Evolutionary conservation across 2,797 vertebrate genomes (phyloP), one percentile per base, ranked within the genome.

Genomic region (Pangasius macronema): DNA sequence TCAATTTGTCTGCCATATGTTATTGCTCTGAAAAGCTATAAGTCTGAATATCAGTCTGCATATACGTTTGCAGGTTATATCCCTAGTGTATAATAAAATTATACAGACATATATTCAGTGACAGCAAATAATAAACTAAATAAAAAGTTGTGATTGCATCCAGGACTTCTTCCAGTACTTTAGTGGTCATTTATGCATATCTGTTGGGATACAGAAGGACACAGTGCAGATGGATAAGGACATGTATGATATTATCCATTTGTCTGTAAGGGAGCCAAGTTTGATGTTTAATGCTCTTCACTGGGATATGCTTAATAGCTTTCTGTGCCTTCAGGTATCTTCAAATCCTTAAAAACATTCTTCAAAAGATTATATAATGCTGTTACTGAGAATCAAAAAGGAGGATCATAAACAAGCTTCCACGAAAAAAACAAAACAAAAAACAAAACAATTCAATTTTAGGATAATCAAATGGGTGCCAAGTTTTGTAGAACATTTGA

Each of bases 1-100:
- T 22, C 5, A 81, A 90, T 92, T 93, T 91, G 89, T 93, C 91
- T 92, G 90, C 82, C 85, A 79, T 85, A 88, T 92, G 88, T 84
- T 82, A 11, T 89, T 91, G 87, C 67, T 87, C 88, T 81, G 88
- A 89, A 86, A 90, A 49, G 65, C 27, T 73, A 75, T n/a, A 67
- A 67, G 27, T 51, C n/a, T 83, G 63, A 83, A 83, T 33, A 53
- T 68, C 10, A 27, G 63, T 67, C 63, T 83, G 63, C n/a, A 22
- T 51, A 67, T 67, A 51, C 7, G 4, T 33, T 33, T 83, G 30
- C 2, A 33, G n/a, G 0, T 83, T 53, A 68, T 2, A 83, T 83
- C 11, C 63, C 16, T 24, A 36, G 18, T 68, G 59, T 63, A 46
- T 9, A 18, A 46, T 65, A 82, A 82, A 18, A 53, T 51, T 3